Conservation (phyloP, 2,797 vertebrate genomes). For the Coregonus ussuriensis region DNA sequence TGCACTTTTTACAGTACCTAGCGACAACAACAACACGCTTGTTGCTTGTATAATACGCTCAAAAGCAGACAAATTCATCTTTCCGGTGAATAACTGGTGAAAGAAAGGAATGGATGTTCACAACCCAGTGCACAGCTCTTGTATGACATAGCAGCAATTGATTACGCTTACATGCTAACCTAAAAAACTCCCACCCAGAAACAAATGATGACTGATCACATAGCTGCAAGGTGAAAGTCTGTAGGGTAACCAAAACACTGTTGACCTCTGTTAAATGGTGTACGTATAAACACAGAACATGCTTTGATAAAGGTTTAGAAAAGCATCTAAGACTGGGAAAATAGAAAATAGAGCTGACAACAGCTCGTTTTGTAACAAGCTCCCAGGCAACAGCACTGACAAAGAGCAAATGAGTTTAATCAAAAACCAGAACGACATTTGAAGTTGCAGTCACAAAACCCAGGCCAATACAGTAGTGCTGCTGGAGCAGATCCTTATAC, state of each 20-base stretch:
- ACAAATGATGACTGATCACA: neutral
- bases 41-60: neutral
- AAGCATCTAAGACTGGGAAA: conserved; percentile 41
- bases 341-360: conserved; percentile 66
- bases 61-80: neutral
- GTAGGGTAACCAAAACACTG: neutral
- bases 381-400: conserved; percentile 50
- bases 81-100: neutral
- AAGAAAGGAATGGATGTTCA: neutral
- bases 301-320: conserved; percentile 31
- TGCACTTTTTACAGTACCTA: neutral
- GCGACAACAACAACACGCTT: neutral
- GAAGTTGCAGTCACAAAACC: conserved; percentile 58
- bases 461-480: conserved; percentile 42
- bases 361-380: conserved; percentile 60
- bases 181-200: neutral
- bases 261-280: conserved; percentile 25
- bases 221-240: neutral
- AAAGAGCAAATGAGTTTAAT: conserved; percentile 70
- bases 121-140: neutral
- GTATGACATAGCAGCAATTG: neutral
- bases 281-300: conserved; percentile 33
- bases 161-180: neutral
- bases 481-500: conserved; percentile 55
- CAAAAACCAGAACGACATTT: conserved; percentile 59